Evolutionary conservation across 2,888 invertebrate species (phyloP).

Genomic region (Diarsia rubi): DNA sequence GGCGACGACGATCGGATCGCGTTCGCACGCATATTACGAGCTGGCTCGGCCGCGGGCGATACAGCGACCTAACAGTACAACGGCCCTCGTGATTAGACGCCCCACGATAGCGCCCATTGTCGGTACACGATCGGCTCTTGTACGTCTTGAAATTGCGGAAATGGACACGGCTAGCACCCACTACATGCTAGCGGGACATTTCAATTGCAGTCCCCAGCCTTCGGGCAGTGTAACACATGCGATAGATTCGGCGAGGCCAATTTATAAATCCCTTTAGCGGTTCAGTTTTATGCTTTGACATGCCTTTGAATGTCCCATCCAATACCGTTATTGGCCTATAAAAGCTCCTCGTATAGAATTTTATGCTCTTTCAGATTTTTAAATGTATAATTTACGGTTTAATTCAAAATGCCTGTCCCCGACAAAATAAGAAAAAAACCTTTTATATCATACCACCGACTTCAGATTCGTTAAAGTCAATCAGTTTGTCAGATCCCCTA

Average conservation of each 20-base stretch:
- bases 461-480: constrained; percentile 42
- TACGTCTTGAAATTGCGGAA: constrained; percentile 90
- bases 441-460: not conserved
- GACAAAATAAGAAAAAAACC: not conserved
- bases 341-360: constrained; percentile 18
- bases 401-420: not conserved
- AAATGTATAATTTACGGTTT: not conserved
- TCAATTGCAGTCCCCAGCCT: constrained; percentile 85
- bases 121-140: constrained; percentile 89
- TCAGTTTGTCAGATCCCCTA: constrained; percentile 43
- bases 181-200: constrained; percentile 88
- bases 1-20: constrained; percentile 84
- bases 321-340: constrained; percentile 26
- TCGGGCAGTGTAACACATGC: constrained; percentile 81
- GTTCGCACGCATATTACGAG: constrained; percentile 90
- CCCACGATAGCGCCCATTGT: constrained; percentile 90
- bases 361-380: constrained; percentile 5
- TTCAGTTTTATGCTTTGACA: constrained; percentile 46
- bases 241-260: constrained; percentile 72
- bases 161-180: constrained; percentile 88
- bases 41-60: constrained; percentile 79
- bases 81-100: constrained; percentile 89
- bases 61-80: constrained; percentile 87
- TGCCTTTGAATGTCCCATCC: constrained; percentile 47
- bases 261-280: constrained; percentile 53